Evolutionary conservation across 2,113 vertebrate genomes (phyloP).

Genomic region (Fregetta grallaria): DNA sequence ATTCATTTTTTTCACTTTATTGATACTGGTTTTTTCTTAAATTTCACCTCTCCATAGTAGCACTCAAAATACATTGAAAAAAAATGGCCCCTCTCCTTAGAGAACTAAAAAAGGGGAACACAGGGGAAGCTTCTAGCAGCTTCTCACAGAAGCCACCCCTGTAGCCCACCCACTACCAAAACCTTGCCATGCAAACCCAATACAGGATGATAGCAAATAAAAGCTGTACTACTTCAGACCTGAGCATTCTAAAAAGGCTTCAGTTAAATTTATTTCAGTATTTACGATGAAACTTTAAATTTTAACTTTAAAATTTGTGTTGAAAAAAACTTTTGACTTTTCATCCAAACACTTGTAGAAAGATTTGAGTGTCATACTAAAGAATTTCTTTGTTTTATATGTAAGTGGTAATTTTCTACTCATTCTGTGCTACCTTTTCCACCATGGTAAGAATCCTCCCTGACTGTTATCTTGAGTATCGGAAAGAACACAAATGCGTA

Average conservation of each 20-base stretch:
- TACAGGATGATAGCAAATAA: background rate
- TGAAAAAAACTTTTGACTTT: background rate
- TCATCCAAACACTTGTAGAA: background rate
- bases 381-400: background rate
- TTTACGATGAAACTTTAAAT: background rate
- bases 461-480: background rate
- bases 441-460: fast-evolving
- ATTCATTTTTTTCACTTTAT: background rate
- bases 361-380: background rate
- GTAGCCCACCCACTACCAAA: background rate
- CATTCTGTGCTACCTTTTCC: background rate
- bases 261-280: background rate
- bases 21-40: background rate
- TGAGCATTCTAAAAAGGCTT: background rate
- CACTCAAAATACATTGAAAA: background rate
- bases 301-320: background rate
- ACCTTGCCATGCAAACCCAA: background rate
- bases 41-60: background rate
- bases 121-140: no score
- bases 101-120: background rate
- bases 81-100: background rate
- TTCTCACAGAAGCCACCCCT: no score
- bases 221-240: background rate
- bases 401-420: background rate
- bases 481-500: background rate